Percentiles rank a stretch among this genome's conserved stretches.
These are phyloP conservation scores for Hypsopygia costalis DNA, from an alignment of 2,888 invertebrate species.

Conservation along the genomic window DNA sequence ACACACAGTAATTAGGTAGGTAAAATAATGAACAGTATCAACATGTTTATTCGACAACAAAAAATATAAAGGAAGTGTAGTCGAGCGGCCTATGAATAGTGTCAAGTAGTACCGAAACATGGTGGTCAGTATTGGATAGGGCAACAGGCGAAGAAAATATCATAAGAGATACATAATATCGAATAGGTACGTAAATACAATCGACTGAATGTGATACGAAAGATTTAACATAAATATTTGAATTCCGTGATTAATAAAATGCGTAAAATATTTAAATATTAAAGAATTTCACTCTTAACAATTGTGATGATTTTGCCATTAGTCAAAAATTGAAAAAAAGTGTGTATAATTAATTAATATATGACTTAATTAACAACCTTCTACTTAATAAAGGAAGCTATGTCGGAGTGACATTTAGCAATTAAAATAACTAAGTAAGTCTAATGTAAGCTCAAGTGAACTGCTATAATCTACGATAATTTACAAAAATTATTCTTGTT, in stretches of 20 bases:
- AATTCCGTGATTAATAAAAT: slow-evolving; percentile 43
- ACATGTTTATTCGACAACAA: slow-evolving; percentile 37
- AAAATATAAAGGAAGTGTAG: slow-evolving; percentile 35
- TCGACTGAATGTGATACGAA: slow-evolving; percentile 32
- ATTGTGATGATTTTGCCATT: slow-evolving; percentile 78
- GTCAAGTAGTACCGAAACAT: slow-evolving; percentile 35
- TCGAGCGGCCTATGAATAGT: slow-evolving; percentile 42
- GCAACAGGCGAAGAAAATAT: slow-evolving; percentile 45
- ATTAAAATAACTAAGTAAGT: slow-evolving; percentile 36
- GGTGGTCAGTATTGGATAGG: slow-evolving; percentile 39
- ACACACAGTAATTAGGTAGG: background rate
- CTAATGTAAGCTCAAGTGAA: slow-evolving; percentile 50
- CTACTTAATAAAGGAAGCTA: slow-evolving; percentile 45
- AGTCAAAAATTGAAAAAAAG: slow-evolving; percentile 61
- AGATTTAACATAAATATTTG: slow-evolving; percentile 33
- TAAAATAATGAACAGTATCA: background rate
- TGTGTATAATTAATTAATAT: too few relatives aligned
- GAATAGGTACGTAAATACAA: slow-evolving; percentile 26
- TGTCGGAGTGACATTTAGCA: slow-evolving; percentile 31
- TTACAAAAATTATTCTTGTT: slow-evolving; percentile 17
- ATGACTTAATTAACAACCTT: slow-evolving; percentile 33
- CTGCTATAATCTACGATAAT: slow-evolving; percentile 34
- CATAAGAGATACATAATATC: slow-evolving; percentile 35
- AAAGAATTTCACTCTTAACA: slow-evolving; percentile 65
- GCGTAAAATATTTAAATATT: slow-evolving; percentile 39